These are phyloP conservation scores for Eidolon helvum DNA, from an alignment of 2,113 vertebrate genomes.

Conservation along the genomic window DNA sequence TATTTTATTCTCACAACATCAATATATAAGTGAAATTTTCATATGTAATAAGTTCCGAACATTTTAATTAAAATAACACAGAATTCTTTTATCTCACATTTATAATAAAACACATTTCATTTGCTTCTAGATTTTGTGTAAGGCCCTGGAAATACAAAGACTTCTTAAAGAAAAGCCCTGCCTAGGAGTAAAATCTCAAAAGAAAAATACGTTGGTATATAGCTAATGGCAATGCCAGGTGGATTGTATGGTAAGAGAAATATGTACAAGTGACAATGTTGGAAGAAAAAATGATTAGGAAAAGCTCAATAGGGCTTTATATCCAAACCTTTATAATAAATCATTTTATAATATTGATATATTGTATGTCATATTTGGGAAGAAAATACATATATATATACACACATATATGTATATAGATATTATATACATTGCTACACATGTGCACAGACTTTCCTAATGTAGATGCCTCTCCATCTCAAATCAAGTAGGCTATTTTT, in stretches of 20 bases:
- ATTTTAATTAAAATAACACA: background rate
- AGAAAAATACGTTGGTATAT: background rate
- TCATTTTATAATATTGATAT: background rate
- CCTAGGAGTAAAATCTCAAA: background rate
- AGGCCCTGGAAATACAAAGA: background rate
- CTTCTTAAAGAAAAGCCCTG: background rate
- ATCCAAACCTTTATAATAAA: background rate
- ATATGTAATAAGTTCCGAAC: background rate
- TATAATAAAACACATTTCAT: background rate
- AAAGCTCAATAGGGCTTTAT: background rate
- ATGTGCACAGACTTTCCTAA: background rate
- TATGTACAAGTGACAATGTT: background rate
- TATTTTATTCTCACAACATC: background rate
- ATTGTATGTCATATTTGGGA: background rate
- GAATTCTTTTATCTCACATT: background rate
- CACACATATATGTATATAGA: background rate
- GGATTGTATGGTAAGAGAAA: background rate
- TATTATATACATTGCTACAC: background rate
- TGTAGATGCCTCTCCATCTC: background rate
- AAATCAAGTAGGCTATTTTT: background rate
- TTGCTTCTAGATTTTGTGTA: background rate
- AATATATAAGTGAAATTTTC: background rate
- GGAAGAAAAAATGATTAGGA: background rate
- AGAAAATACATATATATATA: background rate
- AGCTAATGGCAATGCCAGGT: background rate